phyloP scores from a whole-genome alignment of 2,113 vertebrate genomes.

The Myiopsitta monachus region DNA sequence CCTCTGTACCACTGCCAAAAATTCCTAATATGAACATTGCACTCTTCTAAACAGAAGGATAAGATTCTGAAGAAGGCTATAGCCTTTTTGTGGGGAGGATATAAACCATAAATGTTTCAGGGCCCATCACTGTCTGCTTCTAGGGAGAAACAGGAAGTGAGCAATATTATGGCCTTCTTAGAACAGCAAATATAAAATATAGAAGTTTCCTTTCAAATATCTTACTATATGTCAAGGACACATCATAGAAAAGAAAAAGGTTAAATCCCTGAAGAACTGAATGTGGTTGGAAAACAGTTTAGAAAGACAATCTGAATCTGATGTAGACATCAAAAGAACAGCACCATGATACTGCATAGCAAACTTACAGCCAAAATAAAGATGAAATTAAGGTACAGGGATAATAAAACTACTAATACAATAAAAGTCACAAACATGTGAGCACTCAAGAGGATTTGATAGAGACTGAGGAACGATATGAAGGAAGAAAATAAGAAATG shows the following conservation, averaged over 20 bases:
- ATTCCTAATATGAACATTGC: not conserved
- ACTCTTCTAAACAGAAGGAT: not conserved
- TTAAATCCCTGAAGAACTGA: not conserved
- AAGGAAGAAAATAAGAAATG: not conserved
- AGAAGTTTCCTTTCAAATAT: not conserved
- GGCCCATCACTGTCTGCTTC: not conserved
- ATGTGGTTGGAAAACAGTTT: not conserved
- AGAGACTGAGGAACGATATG: not conserved
- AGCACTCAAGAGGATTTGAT: not conserved
- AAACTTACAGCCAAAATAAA: not conserved
- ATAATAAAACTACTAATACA: not conserved
- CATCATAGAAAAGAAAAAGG: not conserved
- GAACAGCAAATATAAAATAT: not conserved
- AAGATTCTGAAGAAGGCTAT: not conserved
- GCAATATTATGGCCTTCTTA: not conserved
- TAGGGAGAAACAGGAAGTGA: not conserved
- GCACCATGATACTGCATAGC: not conserved
- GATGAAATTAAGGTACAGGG: not conserved
- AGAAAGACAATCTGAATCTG: not conserved
- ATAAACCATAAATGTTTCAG: not conserved
- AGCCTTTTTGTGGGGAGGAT: not conserved
- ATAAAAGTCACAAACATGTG: not conserved
- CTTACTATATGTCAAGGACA: not conserved
- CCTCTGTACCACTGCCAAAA: slow-evolving; percentile 15
- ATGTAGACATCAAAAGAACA: not conserved